These are phyloP conservation scores for Ctenicera cuprea DNA, from an alignment of 2,888 invertebrate species.

Conservation along the genomic window DNA sequence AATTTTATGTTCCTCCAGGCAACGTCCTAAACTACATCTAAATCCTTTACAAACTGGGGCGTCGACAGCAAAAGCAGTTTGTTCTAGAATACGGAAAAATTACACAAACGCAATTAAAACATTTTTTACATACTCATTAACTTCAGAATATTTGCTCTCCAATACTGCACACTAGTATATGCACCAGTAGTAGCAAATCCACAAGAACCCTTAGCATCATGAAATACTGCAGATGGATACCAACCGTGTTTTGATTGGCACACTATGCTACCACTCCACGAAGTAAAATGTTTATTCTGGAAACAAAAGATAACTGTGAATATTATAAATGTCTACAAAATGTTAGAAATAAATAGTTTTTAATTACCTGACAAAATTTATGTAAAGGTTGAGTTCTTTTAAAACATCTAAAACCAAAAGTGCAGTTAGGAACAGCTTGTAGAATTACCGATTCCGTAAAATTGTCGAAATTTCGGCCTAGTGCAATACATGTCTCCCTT, in stretches of 20 bases:
- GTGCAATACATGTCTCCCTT: constrained; percentile 77
- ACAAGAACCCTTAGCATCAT: constrained; percentile 76
- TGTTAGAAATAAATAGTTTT: not conserved
- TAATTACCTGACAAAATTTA: constrained; percentile 54
- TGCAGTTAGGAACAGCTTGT: constrained; percentile 74
- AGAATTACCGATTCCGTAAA: constrained; percentile 74
- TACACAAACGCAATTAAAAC: too few relatives aligned
- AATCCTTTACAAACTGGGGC: constrained; percentile 75
- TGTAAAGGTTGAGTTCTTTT: constrained; percentile 61
- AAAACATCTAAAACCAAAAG: constrained; percentile 76
- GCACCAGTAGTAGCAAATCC: constrained; percentile 72
- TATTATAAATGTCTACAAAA: not conserved
- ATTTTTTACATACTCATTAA: constrained; percentile 32
- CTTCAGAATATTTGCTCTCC: constrained; percentile 74
- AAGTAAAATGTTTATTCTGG: constrained; percentile 51
- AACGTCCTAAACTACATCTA: constrained; percentile 82
- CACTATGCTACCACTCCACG: constrained; percentile 82
- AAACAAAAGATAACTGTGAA: constrained; percentile 27
- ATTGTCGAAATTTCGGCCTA: constrained; percentile 75
- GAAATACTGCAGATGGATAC: constrained; percentile 83
- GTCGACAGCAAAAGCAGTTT: constrained; percentile 47
- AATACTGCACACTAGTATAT: constrained; percentile 75
- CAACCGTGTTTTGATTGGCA: constrained; percentile 81
- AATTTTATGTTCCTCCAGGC: constrained; percentile 76
- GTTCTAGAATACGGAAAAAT: constrained; percentile 38